These are phyloP conservation scores for Chaetodon trifascialis DNA, from an alignment of 2,113 vertebrate genomes.

Conservation along the genomic window DNA sequence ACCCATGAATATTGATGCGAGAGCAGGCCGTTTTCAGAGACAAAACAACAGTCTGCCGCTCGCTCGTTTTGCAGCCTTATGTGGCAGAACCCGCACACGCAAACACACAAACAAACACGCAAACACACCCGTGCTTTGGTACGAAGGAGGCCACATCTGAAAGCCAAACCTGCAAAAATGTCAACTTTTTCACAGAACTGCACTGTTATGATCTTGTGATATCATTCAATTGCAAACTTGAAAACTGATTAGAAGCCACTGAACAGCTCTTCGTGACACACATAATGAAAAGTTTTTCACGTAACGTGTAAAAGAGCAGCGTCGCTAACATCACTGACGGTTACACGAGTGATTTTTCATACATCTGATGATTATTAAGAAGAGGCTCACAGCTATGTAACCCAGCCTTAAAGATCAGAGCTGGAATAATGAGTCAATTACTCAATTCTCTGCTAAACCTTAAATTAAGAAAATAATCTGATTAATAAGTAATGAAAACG, in stretches of 20 bases:
- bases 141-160: neutral
- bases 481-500: neutral
- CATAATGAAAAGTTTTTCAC: too few relatives aligned
- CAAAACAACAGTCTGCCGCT: constrained; percentile 29
- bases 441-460: neutral
- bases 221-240: too few relatives aligned
- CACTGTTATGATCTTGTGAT: too few relatives aligned
- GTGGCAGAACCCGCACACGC: neutral
- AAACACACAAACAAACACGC: too few relatives aligned
- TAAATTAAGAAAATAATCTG: neutral
- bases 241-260: too few relatives aligned
- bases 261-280: too few relatives aligned
- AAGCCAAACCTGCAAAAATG: neutral
- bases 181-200: neutral
- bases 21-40: constrained; percentile 16
- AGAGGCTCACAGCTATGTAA: neutral
- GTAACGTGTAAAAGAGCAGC: too few relatives aligned
- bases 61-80: constrained; percentile 14
- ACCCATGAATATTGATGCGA: constrained; percentile 47
- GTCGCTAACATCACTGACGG: too few relatives aligned
- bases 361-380: neutral
- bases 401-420: neutral
- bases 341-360: neutral
- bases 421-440: neutral
- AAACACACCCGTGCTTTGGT: neutral